phyloP scores from a whole-genome alignment of 2,113 vertebrate genomes.

The Malurus alboscapulatus region DNA sequence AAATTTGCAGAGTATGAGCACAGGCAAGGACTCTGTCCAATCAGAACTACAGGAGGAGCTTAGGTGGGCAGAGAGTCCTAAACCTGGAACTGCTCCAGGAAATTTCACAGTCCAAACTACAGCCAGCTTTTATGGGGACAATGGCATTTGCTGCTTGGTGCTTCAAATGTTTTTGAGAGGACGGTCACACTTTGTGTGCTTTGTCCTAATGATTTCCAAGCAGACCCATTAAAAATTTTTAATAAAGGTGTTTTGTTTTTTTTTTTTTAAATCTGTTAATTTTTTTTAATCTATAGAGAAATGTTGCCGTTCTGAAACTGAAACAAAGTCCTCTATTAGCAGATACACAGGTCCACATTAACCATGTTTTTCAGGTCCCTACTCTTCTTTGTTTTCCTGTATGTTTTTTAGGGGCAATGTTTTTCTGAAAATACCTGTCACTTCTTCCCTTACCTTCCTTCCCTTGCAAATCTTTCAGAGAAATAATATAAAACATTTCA shows the following conservation, averaged over 20 bases:
- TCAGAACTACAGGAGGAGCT: not conserved
- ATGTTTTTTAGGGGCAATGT: not conserved
- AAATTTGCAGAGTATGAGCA: fast-evolving
- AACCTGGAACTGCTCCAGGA: not conserved
- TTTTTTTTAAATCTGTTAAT: not conserved
- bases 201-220: not conserved
- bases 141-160: not conserved
- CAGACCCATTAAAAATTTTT: not conserved
- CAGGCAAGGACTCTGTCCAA: not conserved
- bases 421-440: not conserved
- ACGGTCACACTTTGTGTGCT: not conserved
- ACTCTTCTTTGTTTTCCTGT: not conserved
- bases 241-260: not conserved
- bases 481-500: not conserved
- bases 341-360: not conserved
- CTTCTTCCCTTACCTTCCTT: not conserved
- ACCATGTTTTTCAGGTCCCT: not conserved
- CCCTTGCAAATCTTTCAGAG: not conserved
- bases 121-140: not conserved
- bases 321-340: not conserved
- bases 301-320: not conserved
- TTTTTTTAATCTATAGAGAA: not conserved
- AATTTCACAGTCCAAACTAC: not conserved
- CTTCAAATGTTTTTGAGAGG: not conserved
- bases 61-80: not conserved